Evolutionary conservation across 2,113 vertebrate species (phyloP).

Genomic region (Potamarius usumacintae): DNA sequence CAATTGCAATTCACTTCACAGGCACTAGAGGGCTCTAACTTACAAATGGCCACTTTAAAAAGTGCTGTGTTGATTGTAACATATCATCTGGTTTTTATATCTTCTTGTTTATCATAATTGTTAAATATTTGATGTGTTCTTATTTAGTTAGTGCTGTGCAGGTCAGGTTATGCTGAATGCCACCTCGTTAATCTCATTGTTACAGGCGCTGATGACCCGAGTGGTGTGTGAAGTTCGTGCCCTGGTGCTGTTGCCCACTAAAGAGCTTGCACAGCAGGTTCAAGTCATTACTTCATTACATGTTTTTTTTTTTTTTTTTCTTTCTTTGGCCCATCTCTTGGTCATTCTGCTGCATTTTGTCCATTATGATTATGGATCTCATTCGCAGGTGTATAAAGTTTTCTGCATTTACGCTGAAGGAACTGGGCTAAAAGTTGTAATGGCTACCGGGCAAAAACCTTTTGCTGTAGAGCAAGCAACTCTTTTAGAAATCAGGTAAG

Average conservation of each 20-base stretch:
- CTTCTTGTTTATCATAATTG: background rate
- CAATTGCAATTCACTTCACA: background rate
- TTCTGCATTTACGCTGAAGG: slow-evolving; percentile 84
- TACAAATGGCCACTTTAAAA: background rate
- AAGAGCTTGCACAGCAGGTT: slow-evolving; percentile 96
- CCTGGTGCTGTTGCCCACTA: slow-evolving; percentile 88
- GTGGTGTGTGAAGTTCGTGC: slow-evolving; percentile 85
- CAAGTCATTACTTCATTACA: background rate
- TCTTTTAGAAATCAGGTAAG: slow-evolving; percentile 82
- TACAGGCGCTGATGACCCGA: slow-evolving; percentile 80
- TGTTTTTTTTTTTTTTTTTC: too few relatives aligned
- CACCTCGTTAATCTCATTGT: background rate
- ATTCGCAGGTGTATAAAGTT: slow-evolving; percentile 84
- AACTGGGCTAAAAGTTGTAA: slow-evolving; percentile 78
- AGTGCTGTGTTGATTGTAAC: background rate
- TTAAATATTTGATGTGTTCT: background rate
- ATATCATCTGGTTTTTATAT: background rate
- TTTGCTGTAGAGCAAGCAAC: slow-evolving; percentile 83
- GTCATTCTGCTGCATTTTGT: background rate
- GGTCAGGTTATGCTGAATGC: background rate
- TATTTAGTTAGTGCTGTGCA: background rate
- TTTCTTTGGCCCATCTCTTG: background rate
- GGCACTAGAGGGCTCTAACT: background rate
- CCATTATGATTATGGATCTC: background rate
- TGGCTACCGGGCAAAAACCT: slow-evolving; percentile 84